A percentile compares a stretch with the other conserved stretches of the same genome.
Conservation (phyloP, 2,113 vertebrate species). For the human region GRCh38 chr1:206245001-206245500, state of each 20-base stretch:
- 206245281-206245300: neutral
- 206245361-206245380: neutral
- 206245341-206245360: constrained; percentile 34
- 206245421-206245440: neutral
- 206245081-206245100: neutral
- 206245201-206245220: neutral
- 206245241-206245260: neutral
- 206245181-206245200: neutral
- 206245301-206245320: neutral
- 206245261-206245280: constrained; percentile 6
- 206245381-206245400: neutral
- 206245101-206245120: neutral
- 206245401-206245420: neutral
- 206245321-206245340: neutral
- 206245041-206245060: neutral
- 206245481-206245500: neutral
- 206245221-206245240: neutral
- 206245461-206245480: constrained; percentile 32
- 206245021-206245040: neutral
- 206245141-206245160: neutral
- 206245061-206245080: neutral
- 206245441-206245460: neutral
- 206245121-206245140: neutral
- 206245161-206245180: neutral
- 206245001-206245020: neutral